Conservation (phyloP, 2,797 vertebrate species). For the Cottoperca gobio region DNA sequence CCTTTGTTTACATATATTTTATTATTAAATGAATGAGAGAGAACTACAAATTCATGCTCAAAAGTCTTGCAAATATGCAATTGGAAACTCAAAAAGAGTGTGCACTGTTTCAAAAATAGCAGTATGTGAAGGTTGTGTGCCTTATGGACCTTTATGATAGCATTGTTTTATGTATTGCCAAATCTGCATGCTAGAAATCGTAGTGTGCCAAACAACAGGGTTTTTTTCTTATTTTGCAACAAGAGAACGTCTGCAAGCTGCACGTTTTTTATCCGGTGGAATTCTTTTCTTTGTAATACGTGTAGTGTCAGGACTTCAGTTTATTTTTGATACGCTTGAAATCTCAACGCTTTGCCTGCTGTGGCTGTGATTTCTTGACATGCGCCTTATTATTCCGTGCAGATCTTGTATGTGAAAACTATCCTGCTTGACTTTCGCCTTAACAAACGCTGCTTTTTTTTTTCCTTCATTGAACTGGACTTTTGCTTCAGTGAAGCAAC, state of each 20-base stretch:
- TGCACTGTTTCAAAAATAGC: constrained; percentile 24
- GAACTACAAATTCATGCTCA: constrained; percentile 20
- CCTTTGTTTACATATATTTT: constrained; percentile 64
- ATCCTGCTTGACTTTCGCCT: constrained; percentile 58
- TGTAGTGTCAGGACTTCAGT: constrained; percentile 27
- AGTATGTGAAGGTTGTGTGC: constrained; percentile 63
- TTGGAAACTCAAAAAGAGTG: constrained; percentile 21
- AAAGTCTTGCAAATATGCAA: constrained; percentile 36
- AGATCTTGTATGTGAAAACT: constrained; percentile 66
- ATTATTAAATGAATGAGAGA: constrained; percentile 26
- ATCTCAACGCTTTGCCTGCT: constrained; percentile 53
- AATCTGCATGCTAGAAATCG: constrained; percentile 48
- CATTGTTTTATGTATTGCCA: constrained; percentile 38
- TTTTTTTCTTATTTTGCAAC: constrained; percentile 20
- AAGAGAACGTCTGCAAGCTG: constrained; percentile 32
- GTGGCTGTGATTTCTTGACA: constrained; percentile 52
- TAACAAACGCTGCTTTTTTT: constrained; percentile 49
- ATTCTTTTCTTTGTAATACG: constrained; percentile 3
- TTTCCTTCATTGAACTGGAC: constrained; percentile 38
- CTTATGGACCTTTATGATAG: constrained; percentile 65
- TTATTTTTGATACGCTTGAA: constrained; percentile 62
- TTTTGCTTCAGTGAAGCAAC: constrained; percentile 62
- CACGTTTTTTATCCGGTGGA: constrained; percentile 38
- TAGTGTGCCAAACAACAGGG: constrained; percentile 13
- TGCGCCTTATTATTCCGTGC: constrained; percentile 63